Evolutionary conservation across 2,113 vertebrate species (phyloP).

Genomic region (Austrofundulus limnaeus): DNA sequence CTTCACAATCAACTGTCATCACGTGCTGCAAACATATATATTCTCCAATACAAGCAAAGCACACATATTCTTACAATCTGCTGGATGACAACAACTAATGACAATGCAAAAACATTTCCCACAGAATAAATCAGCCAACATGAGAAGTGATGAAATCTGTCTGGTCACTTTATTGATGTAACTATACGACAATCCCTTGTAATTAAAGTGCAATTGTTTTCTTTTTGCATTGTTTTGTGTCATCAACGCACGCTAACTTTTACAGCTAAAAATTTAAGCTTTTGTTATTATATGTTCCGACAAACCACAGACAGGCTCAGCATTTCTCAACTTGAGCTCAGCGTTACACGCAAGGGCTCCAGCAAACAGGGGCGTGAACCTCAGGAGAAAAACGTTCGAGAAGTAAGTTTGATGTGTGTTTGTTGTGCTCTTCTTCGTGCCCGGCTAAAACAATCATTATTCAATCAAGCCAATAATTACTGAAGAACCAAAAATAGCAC

Average conservation of each 20-base stretch:
- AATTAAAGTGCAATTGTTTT: background rate
- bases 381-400: no score
- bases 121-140: conserved; percentile 13
- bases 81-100: conserved; percentile 38
- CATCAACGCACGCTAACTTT: background rate
- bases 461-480: no score
- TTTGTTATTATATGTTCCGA: background rate
- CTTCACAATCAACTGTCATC: conserved; percentile 56
- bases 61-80: conserved; percentile 37
- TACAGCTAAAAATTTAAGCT: background rate
- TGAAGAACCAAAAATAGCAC: no score
- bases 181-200: background rate
- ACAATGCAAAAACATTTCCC: conserved; percentile 47
- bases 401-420: no score
- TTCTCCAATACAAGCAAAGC: conserved; percentile 40
- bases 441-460: no score
- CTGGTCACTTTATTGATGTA: background rate
- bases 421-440: no score
- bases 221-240: background rate
- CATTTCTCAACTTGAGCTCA: background rate
- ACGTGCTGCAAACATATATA: conserved; percentile 35
- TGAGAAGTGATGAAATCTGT: conserved; percentile 19
- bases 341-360: background rate
- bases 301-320: background rate
- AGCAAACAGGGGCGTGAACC: background rate